A percentile compares a stretch with the other conserved stretches of the same genome.
phyloP scores from a whole-genome alignment of 2,797 vertebrate species.

The Toxotes lorentzi region DNA sequence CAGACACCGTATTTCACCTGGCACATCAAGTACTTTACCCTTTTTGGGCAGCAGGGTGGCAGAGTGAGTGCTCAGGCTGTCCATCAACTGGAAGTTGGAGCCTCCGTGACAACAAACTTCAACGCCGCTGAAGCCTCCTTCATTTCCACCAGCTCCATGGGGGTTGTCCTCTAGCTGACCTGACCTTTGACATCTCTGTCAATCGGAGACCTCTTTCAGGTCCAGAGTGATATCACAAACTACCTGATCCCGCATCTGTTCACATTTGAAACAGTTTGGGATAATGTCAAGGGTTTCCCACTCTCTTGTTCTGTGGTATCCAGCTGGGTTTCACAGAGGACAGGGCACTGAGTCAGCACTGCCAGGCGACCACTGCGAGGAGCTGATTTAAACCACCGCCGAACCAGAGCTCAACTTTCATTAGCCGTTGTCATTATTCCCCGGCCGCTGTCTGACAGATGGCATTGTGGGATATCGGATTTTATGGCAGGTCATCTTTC shows the following conservation, averaged over 20 bases:
- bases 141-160: slow-evolving; percentile 1
- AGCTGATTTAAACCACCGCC: slow-evolving; percentile 84
- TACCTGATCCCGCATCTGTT: slow-evolving; percentile 5
- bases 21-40: background rate
- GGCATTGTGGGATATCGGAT: slow-evolving; percentile 87
- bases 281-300: slow-evolving; percentile 41
- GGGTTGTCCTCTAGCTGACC: background rate
- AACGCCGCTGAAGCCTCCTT: slow-evolving; percentile 10
- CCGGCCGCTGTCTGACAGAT: slow-evolving; percentile 85
- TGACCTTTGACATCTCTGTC: slow-evolving; percentile 25
- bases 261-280: slow-evolving; percentile 25
- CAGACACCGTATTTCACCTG: slow-evolving; percentile 2
- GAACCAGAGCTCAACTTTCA: slow-evolving; percentile 86
- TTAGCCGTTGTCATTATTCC: slow-evolving; percentile 86
- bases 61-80: slow-evolving; percentile 6
- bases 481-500: slow-evolving; percentile 88
- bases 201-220: slow-evolving; percentile 4
- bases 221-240: slow-evolving; percentile 16
- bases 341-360: slow-evolving; percentile 80
- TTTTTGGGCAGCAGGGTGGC: slow-evolving; percentile 8
- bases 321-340: slow-evolving; percentile 61
- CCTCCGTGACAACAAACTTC: slow-evolving; percentile 17
- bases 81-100: slow-evolving; percentile 23
- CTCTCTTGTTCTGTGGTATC: slow-evolving; percentile 53
- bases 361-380: slow-evolving; percentile 47